Conservation (phyloP, 2,113 vertebrate genomes). For the Synodontis membranacea region DNA sequence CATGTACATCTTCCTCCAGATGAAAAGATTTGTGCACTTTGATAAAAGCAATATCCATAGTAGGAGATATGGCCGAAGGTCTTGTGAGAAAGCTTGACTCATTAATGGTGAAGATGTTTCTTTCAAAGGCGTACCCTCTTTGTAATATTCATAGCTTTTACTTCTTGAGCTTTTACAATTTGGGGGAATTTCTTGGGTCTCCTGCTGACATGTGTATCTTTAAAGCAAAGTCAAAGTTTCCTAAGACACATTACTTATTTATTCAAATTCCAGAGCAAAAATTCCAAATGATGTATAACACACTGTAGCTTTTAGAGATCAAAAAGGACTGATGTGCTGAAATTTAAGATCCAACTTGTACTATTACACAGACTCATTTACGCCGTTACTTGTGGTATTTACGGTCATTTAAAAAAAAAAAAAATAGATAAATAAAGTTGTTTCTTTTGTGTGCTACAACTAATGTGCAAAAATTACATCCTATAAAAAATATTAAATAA, state of each 20-base stretch:
- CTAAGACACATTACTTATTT: background rate
- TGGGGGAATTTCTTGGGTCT: background rate
- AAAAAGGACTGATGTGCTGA: background rate
- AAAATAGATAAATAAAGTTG: background rate
- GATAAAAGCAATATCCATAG: background rate
- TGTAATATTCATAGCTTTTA: background rate
- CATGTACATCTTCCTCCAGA: background rate
- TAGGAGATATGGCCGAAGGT: background rate
- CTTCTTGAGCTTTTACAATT: too few relatives aligned
- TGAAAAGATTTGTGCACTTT: background rate
- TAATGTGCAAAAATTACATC: background rate
- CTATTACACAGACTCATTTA: background rate
- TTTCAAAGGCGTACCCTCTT: background rate
- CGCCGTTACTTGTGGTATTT: background rate
- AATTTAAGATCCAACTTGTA: background rate
- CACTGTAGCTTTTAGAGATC: background rate
- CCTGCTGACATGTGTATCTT: constrained; percentile 19
- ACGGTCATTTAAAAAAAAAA: background rate
- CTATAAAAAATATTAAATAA: background rate
- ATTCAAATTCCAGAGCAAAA: background rate
- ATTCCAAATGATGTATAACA: background rate
- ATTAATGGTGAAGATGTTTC: background rate
- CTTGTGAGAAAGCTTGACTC: background rate
- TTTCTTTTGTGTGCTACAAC: background rate
- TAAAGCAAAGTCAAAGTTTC: background rate